These are phyloP conservation scores for Diphyllodes magnificus DNA, from an alignment of 2,113 vertebrate species.

Conservation along the genomic window DNA sequence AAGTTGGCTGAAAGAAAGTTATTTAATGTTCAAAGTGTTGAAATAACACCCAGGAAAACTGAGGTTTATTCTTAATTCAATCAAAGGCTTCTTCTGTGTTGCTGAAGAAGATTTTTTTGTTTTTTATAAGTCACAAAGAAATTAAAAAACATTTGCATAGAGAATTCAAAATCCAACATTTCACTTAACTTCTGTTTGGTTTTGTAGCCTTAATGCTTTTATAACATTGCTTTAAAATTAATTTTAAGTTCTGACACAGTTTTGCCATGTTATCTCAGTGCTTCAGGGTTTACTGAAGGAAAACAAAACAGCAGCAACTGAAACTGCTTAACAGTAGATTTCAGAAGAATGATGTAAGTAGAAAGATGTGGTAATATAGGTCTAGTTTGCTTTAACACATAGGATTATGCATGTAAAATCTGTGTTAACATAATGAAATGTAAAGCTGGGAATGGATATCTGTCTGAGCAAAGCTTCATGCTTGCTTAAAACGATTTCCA, in stretches of 20 bases:
- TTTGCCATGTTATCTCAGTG: background rate
- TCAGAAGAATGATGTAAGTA: background rate
- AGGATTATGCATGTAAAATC: background rate
- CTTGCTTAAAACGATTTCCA: background rate
- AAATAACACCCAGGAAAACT: background rate
- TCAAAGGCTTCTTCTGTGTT: background rate
- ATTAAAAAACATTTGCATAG: background rate
- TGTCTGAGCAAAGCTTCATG: background rate
- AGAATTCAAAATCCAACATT: background rate
- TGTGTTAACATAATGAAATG: conserved; percentile 7
- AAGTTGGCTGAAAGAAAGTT: background rate
- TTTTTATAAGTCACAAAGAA: background rate
- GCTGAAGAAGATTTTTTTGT: background rate
- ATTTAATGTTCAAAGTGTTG: background rate
- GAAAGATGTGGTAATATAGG: background rate
- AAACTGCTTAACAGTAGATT: background rate
- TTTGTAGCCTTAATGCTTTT: background rate
- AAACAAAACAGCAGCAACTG: background rate
- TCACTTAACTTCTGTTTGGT: background rate
- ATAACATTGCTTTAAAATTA: background rate
- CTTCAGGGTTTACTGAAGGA: background rate
- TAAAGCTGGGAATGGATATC: background rate
- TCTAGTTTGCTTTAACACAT: background rate
- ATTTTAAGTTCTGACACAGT: background rate
- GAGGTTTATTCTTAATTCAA: background rate